Percentiles rank a stretch among this genome's conserved stretches.
These are phyloP conservation scores for Perca fluviatilis DNA, from an alignment of 2,113 vertebrate species.

Conservation along the genomic window DNA sequence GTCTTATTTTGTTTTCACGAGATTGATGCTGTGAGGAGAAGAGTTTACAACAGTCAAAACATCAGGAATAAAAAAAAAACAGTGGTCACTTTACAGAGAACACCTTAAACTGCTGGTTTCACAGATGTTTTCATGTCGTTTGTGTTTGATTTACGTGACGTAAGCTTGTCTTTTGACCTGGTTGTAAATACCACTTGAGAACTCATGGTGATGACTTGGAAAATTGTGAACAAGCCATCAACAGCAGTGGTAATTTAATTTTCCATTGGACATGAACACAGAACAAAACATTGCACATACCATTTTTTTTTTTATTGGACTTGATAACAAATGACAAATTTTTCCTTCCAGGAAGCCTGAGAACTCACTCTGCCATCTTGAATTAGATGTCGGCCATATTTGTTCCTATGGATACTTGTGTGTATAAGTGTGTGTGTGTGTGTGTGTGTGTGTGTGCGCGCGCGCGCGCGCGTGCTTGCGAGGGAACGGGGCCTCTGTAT, in stretches of 20 bases:
- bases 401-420: constrained; percentile 75
- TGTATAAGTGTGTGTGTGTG: constrained; percentile 43
- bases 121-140: constrained; percentile 24
- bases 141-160: constrained; percentile 54
- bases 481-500: constrained; percentile 66
- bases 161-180: constrained; percentile 61
- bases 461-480: too few species aligned
- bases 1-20: constrained; percentile 5
- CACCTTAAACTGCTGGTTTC: constrained; percentile 54
- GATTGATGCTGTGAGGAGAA: constrained; percentile 49
- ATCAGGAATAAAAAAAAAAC: constrained; percentile 74
- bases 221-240: constrained; percentile 25
- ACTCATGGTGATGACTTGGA: constrained; percentile 13
- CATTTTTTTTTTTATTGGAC: constrained; percentile 7
- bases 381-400: constrained; percentile 77
- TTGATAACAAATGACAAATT: constrained; percentile 38
- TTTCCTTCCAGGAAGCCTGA: constrained; percentile 69
- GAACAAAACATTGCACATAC: background rate
- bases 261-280: constrained; percentile 23
- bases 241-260: constrained; percentile 30
- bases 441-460: constrained; percentile 12
- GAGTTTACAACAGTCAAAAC: constrained; percentile 70
- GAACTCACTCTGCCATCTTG: constrained; percentile 71
- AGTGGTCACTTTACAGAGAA: constrained; percentile 68
- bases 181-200: constrained; percentile 47